phyloP scores from a whole-genome alignment of 2,888 invertebrate genomes.

The Agriopis leucophaearia region DNA sequence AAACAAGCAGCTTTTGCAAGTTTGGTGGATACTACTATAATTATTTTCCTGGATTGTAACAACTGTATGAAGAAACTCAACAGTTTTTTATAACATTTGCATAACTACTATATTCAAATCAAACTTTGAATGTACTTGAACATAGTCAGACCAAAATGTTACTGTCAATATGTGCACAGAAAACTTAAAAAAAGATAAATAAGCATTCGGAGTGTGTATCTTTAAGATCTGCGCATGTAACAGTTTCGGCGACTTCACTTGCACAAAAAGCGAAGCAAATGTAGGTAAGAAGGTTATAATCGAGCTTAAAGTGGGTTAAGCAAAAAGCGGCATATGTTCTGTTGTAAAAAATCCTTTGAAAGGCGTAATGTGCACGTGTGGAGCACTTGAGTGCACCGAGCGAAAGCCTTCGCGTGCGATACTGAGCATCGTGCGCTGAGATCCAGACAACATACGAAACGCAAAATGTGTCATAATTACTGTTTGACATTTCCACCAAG shows the following conservation, averaged over 20 bases:
- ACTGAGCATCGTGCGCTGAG: constrained; percentile 9
- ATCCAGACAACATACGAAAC: no score
- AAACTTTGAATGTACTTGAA: no score
- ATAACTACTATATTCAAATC: no score
- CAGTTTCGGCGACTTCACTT: constrained; percentile 63
- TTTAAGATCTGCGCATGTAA: constrained; percentile 48
- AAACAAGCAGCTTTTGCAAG: no score
- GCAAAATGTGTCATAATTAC: not conserved
- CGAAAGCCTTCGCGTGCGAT: constrained; percentile 70
- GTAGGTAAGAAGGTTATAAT: constrained; percentile 86
- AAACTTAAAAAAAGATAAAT: constrained; percentile 9
- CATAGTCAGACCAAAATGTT: not conserved
- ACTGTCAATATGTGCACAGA: not conserved
- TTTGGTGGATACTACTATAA: no score
- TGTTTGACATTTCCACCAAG: no score
- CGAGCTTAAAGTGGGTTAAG: constrained; percentile 85
- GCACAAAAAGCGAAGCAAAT: constrained; percentile 81
- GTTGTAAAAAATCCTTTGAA: constrained; percentile 83
- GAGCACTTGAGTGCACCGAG: constrained; percentile 67
- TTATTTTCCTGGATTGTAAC: no score
- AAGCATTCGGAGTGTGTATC: constrained; percentile 11
- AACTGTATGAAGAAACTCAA: no score
- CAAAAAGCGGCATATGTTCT: constrained; percentile 85
- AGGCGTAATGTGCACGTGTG: constrained; percentile 82
- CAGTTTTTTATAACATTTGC: no score